Base-by-base conservation (phyloP, 2,888 invertebrate genomes). In the Pediacus dermestoides region DNA sequence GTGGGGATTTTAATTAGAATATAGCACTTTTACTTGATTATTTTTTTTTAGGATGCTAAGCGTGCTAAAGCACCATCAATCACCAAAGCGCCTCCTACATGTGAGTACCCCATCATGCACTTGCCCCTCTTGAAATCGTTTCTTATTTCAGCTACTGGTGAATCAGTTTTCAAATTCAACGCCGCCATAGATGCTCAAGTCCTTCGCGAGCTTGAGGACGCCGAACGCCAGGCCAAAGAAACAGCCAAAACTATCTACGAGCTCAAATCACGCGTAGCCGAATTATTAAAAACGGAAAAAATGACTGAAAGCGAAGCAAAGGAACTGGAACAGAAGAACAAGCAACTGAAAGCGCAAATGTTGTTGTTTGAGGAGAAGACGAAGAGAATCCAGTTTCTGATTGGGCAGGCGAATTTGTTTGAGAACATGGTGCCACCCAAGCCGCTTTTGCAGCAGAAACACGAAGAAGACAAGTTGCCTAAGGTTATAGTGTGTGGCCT, bases 341-440 rank as follows among this genome's bases (percentile, higher is more conserved):
- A 73, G 14, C 61, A 75, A 38, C 64, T 82, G 1, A 74, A 77
- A 34, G 68, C 72, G 2, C 81, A 80, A 55, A 74, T 82, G 72
- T 71, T 73, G 11, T 70, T 79, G 23, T 77, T 82, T 42, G 81
- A 81, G 47, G 68, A 72, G 10, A 74, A 80, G 42, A 81, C 81
- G 0, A 73, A 70, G 52, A 72, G 69, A 27, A 70, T 82, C 22
- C 78, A 80, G 59, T 67, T 69, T 37, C 58, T 80, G 9, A 71
- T 80, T 8, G 74, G 72, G 0, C 63, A 69, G 39, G 57, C 64
- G 2, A 67, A 68, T 35, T 36, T 65, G 12, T 57, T 64, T n/a
- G 66, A 69, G 42, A 60, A 64, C 12, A 64, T 67, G 39, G 61
- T 50, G 46, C 42, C 53, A 30, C 35, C 63, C n/a, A 47, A 51